Conservation (phyloP, 2,888 invertebrate genomes). For the Orchesella flavescens region DNA sequence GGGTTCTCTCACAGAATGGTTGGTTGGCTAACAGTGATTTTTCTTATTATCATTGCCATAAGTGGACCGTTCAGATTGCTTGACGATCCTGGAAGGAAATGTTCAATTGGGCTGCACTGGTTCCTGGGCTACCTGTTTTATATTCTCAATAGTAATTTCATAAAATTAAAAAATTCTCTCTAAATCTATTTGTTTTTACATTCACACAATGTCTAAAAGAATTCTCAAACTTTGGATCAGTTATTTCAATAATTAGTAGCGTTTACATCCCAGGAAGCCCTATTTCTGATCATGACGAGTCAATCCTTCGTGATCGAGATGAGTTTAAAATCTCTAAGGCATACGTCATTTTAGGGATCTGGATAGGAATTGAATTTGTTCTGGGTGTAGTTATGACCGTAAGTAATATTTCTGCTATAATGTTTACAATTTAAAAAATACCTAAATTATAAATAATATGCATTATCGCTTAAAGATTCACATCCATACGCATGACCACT, state of each 20-base stretch:
- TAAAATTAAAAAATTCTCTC: too few relatives aligned
- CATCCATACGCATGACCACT: slow-evolving; percentile 1
- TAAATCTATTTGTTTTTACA: too few relatives aligned
- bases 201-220: too few relatives aligned
- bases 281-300: background rate
- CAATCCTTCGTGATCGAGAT: background rate
- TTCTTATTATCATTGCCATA: background rate
- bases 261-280: slow-evolving; percentile 38
- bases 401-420: background rate
- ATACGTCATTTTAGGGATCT: background rate
- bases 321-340: background rate
- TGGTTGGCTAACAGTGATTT: background rate
- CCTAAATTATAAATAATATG: too few relatives aligned
- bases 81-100: slow-evolving; percentile 18
- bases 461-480: background rate
- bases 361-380: slow-evolving; percentile 33
- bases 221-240: too few relatives aligned
- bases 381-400: slow-evolving; percentile 35
- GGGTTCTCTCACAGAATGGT: background rate
- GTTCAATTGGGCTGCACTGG: slow-evolving; percentile 33
- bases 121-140: slow-evolving; percentile 9
- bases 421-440: background rate
- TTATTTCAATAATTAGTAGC: background rate
- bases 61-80: slow-evolving; percentile 2
- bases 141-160: slow-evolving; percentile 14